Base-by-base conservation (phyloP, 2,797 vertebrate genomes). In the Tragopan temminckii region DNA sequence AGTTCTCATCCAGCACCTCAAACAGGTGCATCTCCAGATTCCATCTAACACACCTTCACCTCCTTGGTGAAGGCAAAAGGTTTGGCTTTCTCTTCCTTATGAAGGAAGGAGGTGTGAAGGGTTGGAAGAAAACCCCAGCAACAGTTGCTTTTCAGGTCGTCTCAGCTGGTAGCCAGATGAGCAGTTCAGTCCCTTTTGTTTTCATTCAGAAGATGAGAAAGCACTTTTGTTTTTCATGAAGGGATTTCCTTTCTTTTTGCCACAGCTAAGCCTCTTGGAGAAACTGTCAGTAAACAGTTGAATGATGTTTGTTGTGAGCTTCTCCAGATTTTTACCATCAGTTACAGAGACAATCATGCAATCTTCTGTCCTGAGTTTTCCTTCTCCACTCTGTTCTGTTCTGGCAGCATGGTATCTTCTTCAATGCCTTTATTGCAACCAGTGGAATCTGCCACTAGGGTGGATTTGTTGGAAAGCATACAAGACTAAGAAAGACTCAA, bases 401-500 rank as follows among this genome's bases (percentile, higher is more conserved):
- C 14, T 94, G 62, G 33, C 55, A 85, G 58, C 9, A 25, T 71
- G 18, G 5, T 53, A 24, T 24, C 6, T 0, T 4, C 61, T 83
- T 92, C 85, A 18, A 35, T 5, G 4, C 38, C 38, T 80, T 71
- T 75, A 80, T 55, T 85, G 83, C 25, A 87, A 35, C 24, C 4
- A 12, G 19, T 82, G 71, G 62, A 87, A 81, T 92, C 68, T 76
- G 59, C 70, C 13, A 6, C 55, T 91, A 58, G 33, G 45, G 23
- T 85, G 75, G 46, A 58, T 92, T 82, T 94, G 76, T 62, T 92
- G 82, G 81, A 91, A 92, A 78, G 78, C n/a, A 66, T 63, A 48
- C 10, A 18, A 69, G 17, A 55, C 61, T 72, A 69, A 88, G 64
- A 93, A 80, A 90, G 38, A 55, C 50, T 42, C 40, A 80, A 76